A percentile compares a stretch with the other conserved stretches of the same genome.
Evolutionary conservation across 2,888 invertebrate genomes (phyloP).

Genomic region (Agonopterix subpropinquella): DNA sequence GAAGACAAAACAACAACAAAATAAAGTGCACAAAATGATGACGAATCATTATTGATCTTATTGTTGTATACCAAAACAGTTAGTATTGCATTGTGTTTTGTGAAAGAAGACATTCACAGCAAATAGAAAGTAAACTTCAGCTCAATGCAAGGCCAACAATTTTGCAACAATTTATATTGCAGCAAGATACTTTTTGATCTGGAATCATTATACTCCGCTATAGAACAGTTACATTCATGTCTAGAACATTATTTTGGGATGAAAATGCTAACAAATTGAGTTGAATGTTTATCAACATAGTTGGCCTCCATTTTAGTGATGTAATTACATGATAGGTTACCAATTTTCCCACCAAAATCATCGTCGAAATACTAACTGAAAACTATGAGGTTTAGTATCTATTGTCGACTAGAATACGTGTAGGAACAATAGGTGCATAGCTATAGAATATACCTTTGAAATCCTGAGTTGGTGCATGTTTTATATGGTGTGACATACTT

Average conservation of each 20-base stretch:
- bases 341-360: slow-evolving; percentile 67
- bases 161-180: slow-evolving; percentile 1
- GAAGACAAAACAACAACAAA: no score
- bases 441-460: slow-evolving; percentile 52
- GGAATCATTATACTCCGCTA: no score
- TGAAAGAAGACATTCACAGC: slow-evolving; percentile 15
- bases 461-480: slow-evolving; percentile 46
- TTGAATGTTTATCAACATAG: slow-evolving; percentile 67
- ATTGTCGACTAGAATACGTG: slow-evolving; percentile 4
- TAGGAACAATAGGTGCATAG: slow-evolving; percentile 16
- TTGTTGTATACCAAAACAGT: no score
- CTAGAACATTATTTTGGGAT: neutral
- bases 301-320: slow-evolving; percentile 65
- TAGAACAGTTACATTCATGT: neutral
- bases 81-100: neutral
- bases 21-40: no score
- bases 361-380: slow-evolving; percentile 2
- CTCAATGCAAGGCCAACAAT: slow-evolving; percentile 16
- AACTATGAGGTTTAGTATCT: neutral
- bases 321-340: slow-evolving; percentile 67
- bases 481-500: slow-evolving; percentile 61
- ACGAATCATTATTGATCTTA: no score
- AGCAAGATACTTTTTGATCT: neutral
- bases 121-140: slow-evolving; percentile 45
- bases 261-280: slow-evolving; percentile 26